Conservation (phyloP, 1,140 invertebrate species). For the Trypoxylus dichotomus region DNA sequence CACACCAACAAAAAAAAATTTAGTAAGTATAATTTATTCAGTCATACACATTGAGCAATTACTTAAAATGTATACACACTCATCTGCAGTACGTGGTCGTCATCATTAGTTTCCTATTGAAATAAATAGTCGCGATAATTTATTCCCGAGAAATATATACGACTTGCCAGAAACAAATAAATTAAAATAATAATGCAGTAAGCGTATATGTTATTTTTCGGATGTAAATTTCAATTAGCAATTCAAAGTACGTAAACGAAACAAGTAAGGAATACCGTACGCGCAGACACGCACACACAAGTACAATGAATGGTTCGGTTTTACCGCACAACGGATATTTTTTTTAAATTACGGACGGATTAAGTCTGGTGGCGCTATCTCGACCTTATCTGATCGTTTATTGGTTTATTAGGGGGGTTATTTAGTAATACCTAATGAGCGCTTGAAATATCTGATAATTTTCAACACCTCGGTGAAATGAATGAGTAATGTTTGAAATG, state of each 20-base stretch:
- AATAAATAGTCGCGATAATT: conserved; percentile 18
- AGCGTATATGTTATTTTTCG: conserved; percentile 29
- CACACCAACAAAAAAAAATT: too few relatives aligned
- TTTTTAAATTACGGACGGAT: conserved; percentile 1
- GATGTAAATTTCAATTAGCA: conserved; percentile 26
- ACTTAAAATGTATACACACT: conserved; percentile 10
- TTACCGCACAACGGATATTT: conserved; percentile 1
- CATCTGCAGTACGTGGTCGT: conserved; percentile 4
- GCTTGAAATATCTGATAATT: background rate
- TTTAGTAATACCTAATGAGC: background rate
- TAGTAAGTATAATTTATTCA: background rate
- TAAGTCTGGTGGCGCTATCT: background rate
- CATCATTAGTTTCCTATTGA: conserved; percentile 16
- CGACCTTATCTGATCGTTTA: conserved; percentile 12
- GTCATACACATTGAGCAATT: background rate
- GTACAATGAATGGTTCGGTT: background rate
- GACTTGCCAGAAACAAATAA: conserved; percentile 26
- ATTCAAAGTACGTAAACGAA: conserved; percentile 16
- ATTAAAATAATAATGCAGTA: conserved; percentile 27
- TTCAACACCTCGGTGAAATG: background rate
- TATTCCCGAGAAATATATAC: conserved; percentile 23
- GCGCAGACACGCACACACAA: background rate
- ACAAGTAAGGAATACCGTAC: conserved; percentile 19
- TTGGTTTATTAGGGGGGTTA: background rate
- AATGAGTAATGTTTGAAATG: background rate